Conservation (phyloP, 2,797 vertebrate species). For the Syngnathus acus region DNA sequence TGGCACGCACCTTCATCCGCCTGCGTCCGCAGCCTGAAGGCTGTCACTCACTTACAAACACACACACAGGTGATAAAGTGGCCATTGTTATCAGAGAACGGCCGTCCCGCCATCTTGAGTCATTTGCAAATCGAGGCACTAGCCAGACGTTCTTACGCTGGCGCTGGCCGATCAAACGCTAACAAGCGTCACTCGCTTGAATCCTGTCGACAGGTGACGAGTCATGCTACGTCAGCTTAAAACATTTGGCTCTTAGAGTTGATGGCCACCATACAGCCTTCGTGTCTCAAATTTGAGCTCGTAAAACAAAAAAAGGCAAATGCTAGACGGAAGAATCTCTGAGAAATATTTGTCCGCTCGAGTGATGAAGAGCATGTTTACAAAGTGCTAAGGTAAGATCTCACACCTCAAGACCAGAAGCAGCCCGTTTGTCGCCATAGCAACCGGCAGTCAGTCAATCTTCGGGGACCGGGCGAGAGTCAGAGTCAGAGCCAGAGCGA, state of each 20-base stretch:
- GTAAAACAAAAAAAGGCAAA: too few species aligned
- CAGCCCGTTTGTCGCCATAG: background rate
- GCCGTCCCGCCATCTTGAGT: conserved; percentile 2
- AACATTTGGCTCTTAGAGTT: conserved; percentile 1
- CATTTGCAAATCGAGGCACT: conserved; percentile 8
- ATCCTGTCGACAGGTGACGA: background rate
- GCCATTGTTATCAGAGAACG: conserved; percentile 13
- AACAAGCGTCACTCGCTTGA: conserved; percentile 1
- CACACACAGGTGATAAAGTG: conserved; percentile 17
- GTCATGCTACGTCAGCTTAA: background rate
- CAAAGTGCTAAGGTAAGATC: background rate
- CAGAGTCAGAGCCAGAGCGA: too few species aligned
- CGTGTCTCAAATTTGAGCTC: too few species aligned
- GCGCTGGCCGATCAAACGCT: conserved; percentile 4
- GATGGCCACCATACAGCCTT: too few species aligned
- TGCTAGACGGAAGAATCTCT: too few species aligned
- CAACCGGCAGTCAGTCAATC: background rate
- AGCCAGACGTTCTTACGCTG: conserved; percentile 5
- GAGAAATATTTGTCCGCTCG: too few species aligned
- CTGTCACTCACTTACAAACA: conserved; percentile 35
- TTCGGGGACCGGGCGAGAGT: too few species aligned
- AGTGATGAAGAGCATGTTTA: background rate
- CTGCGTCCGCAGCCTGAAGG: conserved; percentile 18
- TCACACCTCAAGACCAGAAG: background rate
- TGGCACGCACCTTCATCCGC: conserved; percentile 36